Conservation (phyloP, 2,797 vertebrate species). For the Cyclopterus lumpus region DNA sequence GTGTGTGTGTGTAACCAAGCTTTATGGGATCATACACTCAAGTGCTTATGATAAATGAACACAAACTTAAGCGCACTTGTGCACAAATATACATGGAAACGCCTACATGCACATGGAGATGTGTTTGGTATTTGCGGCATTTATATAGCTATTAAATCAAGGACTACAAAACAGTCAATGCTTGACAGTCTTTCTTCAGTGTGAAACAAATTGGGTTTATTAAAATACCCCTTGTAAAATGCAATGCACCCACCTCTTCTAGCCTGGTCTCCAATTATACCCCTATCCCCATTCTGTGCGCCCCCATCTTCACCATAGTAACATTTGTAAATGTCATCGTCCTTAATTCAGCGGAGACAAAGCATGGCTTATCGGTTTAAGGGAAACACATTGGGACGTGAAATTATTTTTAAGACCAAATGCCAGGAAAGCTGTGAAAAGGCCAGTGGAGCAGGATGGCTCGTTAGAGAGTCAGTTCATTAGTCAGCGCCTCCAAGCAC, state of each 20-base stretch:
- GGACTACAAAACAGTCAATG: conserved; percentile 72
- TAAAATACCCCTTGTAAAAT: conserved; percentile 78
- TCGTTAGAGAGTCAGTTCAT: conserved; percentile 82
- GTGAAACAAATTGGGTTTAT: conserved; percentile 83
- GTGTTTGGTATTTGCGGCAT: conserved; percentile 81
- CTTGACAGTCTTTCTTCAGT: conserved; percentile 78
- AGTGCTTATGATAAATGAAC: conserved; percentile 29
- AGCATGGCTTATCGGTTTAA: conserved; percentile 83
- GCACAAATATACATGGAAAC: conserved; percentile 34
- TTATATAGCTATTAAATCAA: conserved; percentile 83
- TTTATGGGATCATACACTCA: conserved; percentile 52
- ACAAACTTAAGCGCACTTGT: conserved; percentile 20
- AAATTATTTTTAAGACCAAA: conserved; percentile 87
- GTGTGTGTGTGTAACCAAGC: conserved; percentile 37
- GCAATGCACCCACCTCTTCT: conserved; percentile 69
- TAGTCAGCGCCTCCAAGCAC: conserved; percentile 72
- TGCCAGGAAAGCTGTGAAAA: conserved; percentile 84
- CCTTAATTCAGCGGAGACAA: conserved; percentile 83
- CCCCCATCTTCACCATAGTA: conserved; percentile 72
- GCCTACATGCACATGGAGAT: conserved; percentile 38
- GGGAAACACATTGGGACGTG: conserved; percentile 85
- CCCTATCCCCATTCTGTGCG: conserved; percentile 41
- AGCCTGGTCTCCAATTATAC: conserved; percentile 72
- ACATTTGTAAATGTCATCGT: conserved; percentile 87
- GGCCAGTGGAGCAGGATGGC: conserved; percentile 78